Base-by-base conservation (phyloP, 2,797 vertebrate species). In the Ceyx erithaca region DNA sequence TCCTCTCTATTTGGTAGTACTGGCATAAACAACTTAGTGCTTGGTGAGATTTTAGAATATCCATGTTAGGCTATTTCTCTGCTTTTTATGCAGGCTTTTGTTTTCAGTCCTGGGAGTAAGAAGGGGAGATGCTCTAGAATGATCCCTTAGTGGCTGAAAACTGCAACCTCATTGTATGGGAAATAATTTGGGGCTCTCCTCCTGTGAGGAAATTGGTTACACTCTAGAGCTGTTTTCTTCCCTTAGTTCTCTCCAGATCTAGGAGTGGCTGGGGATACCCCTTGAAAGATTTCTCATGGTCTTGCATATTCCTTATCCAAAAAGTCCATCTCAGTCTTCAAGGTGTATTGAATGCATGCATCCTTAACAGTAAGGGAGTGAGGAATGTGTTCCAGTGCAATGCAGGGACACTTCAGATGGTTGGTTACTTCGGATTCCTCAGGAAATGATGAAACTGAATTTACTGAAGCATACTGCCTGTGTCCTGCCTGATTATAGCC, bases 371-470 rank as follows among this genome's bases (percentile, higher is more conserved):
- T 25, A 22, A 85, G 57, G 51, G 63, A 67, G 69, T 31, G 59
- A 90, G 67, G 59, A 81, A 4, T 94, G 15, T 79, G 59, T 90
- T 94, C 94, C 88, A 79, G 80, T 85, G 91, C 80, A 70, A 94
- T 79, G 67, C 92, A 78, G 92, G 92, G 95, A 89, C 69, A 73
- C 72, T 97, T 97, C 95, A 92, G 93, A 97, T 88, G 87, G 54
- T 90, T 96, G 89, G 92, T 97, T 98, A 91, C 94, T 97, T 96
- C 43, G 84, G 92, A 97, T 97, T 97, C 96, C 94, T 98, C 95
- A 97, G 97, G 97, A 98, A 98, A 97, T 97, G 96, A 97, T 95
- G 96, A 97, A 96, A 95, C 95, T 94, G 92, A 96, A 95, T 96
- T 97, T 95, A 97, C 95, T 95, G 94, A 96, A 93, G 88, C 78